Base-by-base conservation (phyloP, 2,888 invertebrate genomes). In the Tholera decimalis region DNA sequence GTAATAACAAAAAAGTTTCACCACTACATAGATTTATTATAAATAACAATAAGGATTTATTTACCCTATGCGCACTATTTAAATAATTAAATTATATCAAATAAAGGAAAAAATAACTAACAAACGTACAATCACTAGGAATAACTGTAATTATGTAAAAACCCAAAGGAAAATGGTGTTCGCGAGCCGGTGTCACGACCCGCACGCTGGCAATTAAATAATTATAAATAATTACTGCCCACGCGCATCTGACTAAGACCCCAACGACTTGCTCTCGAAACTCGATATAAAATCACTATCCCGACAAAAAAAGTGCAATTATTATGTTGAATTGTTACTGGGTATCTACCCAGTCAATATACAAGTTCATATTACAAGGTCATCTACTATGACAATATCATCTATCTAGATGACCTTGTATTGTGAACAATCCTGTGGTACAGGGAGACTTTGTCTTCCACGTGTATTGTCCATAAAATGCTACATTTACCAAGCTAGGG, bases 151-250 rank as follows among this genome's bases (percentile, higher is more conserved):
- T 77, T 76, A 64, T 65, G 72, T 79, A 83, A 80, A 79, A 83
- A 77, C 79, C 80, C 77, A 59, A 64, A 79, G 81, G 78, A 79
- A 82, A 81, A 81, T 74, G 59, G 54, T 70, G 59, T 60, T 62
- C 64, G 62, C 64, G 62, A 77, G 74, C 66, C 70, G 82, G 73
- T 85, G 85, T 85, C 86, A 82, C 85, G 83, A 86, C 83, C 83
- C 75, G 71, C 68, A 71, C 71, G 56, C 49, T 65, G 64, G 80
- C 83, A 83, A 89, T 89, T 88, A 87, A 88, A 88, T 88, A 88
- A 89, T 89, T 86, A 88, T 77, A 68, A 77, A 76, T 83, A 87
- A 88, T 86, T 73, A 76, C 63, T 82, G 80, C 84, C 76, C 76
- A 83, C 82, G 83, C 83, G 82, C 83, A 83, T 79, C 80, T 73